A percentile compares a stretch with the other conserved stretches of the same genome.
Conservation (phyloP, 2,113 vertebrate species). For the Hiodon tergisus region DNA sequence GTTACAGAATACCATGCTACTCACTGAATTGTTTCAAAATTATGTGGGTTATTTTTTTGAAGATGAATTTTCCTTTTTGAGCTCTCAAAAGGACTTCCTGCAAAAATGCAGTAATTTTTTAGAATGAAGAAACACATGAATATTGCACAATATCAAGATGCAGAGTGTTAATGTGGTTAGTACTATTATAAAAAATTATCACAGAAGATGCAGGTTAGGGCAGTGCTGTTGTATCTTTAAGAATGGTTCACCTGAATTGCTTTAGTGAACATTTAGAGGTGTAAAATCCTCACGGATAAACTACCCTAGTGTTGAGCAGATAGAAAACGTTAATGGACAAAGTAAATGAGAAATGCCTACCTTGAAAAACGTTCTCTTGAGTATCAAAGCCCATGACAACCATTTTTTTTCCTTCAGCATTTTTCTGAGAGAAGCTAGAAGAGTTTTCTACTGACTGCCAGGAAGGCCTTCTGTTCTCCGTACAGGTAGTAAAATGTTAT, state of each 20-base stretch:
- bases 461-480: slow-evolving; percentile 19
- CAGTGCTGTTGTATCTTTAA: no score
- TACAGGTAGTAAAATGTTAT: not conserved
- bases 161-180: no score
- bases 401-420: slow-evolving; percentile 31
- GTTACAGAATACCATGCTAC: not conserved
- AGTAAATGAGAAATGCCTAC: slow-evolving; percentile 16
- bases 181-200: no score
- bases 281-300: no score
- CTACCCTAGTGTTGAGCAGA: no score
- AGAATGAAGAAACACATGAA: no score
- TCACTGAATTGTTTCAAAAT: slow-evolving; percentile 40
- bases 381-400: slow-evolving; percentile 37
- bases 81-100: no score
- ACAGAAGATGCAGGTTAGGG: no score
- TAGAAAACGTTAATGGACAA: not conserved
- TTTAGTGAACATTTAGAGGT: no score
- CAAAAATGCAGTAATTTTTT: not conserved
- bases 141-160: no score
- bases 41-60: slow-evolving; percentile 18
- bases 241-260: no score
- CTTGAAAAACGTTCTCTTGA: slow-evolving; percentile 24
- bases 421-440: slow-evolving; percentile 11
- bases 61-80: slow-evolving; percentile 38
- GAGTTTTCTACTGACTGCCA: not conserved